Conservation (phyloP, 64 coral and sea anemone genomes). For the Actinia equina region DNA sequence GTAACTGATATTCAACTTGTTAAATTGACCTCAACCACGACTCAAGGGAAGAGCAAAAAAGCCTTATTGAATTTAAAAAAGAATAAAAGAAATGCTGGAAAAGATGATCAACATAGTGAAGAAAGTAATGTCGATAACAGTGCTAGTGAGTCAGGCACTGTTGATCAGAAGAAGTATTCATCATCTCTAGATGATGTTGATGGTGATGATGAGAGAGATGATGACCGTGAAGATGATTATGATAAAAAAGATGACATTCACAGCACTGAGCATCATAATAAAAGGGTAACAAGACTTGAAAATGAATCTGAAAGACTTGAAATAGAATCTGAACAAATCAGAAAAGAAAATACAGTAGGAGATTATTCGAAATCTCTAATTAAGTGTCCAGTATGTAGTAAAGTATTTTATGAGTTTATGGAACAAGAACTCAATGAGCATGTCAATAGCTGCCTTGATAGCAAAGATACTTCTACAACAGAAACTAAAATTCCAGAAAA, state of each 20-base stretch:
- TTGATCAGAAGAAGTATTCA: neutral
- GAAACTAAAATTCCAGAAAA: neutral
- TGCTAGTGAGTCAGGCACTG: neutral
- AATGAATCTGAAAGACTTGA: neutral
- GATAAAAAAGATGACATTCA: neutral
- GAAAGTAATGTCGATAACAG: neutral
- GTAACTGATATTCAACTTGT: neutral
- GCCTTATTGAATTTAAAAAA: neutral
- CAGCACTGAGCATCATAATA: neutral
- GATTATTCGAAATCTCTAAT: neutral
- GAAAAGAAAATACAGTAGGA: neutral
- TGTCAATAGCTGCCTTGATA: conserved; percentile 65
- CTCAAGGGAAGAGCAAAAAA: neutral
- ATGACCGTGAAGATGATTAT: neutral
- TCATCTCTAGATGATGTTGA: neutral
- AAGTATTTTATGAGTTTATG: conserved; percentile 14
- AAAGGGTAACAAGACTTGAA: neutral
- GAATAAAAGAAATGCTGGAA: neutral
- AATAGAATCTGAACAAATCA: neutral
- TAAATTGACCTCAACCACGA: neutral
- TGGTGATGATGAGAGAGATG: conserved; percentile 8
- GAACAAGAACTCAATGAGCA: conserved; percentile 47
- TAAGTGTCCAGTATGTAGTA: conserved; percentile 50
- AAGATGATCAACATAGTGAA: neutral
- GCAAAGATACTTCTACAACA: neutral